phyloP scores from a whole-genome alignment of 1,140 invertebrate species.

The Psix sp. region DNA sequence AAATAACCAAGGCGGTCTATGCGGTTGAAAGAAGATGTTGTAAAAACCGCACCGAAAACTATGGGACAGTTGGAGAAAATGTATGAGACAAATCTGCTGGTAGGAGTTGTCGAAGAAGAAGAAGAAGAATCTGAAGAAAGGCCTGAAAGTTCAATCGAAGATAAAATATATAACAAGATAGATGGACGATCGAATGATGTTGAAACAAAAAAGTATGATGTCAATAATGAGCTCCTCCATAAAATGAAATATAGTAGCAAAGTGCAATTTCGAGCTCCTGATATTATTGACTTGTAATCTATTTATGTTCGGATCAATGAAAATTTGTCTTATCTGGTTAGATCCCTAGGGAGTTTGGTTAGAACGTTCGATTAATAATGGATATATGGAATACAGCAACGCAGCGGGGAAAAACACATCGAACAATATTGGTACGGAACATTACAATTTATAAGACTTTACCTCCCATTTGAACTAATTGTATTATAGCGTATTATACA shows the following conservation, averaged over 20 bases:
- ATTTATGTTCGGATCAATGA: slow-evolving; percentile 46
- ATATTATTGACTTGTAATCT: slow-evolving; percentile 72
- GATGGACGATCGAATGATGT: slow-evolving; percentile 9
- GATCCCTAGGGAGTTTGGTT: slow-evolving; percentile 30
- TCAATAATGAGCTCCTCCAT: slow-evolving; percentile 60
- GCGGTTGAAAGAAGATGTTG: slow-evolving; percentile 65
- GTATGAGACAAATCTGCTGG: slow-evolving; percentile 61
- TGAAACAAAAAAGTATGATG: slow-evolving; percentile 20
- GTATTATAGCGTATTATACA: no score
- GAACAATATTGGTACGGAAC: no score
- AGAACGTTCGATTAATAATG: slow-evolving; percentile 12
- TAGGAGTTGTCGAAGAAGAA: slow-evolving; percentile 63
- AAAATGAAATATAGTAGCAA: slow-evolving; percentile 66
- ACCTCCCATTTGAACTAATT: no score
- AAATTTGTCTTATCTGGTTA: slow-evolving; percentile 46
- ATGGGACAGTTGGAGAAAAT: slow-evolving; percentile 40
- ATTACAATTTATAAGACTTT: no score
- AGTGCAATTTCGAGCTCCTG: slow-evolving; percentile 70
- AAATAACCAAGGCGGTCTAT: slow-evolving; percentile 74
- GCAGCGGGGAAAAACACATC: no score
- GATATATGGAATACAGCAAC: no score
- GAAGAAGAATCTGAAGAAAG: slow-evolving; percentile 57
- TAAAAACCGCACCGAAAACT: slow-evolving; percentile 49
- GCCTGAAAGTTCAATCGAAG: background rate
- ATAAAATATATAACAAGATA: slow-evolving; percentile 20